A percentile compares a stretch with the other conserved stretches of the same genome.
phyloP scores from a whole-genome alignment of 2,113 vertebrate genomes.

The Semnornis frantzii region DNA sequence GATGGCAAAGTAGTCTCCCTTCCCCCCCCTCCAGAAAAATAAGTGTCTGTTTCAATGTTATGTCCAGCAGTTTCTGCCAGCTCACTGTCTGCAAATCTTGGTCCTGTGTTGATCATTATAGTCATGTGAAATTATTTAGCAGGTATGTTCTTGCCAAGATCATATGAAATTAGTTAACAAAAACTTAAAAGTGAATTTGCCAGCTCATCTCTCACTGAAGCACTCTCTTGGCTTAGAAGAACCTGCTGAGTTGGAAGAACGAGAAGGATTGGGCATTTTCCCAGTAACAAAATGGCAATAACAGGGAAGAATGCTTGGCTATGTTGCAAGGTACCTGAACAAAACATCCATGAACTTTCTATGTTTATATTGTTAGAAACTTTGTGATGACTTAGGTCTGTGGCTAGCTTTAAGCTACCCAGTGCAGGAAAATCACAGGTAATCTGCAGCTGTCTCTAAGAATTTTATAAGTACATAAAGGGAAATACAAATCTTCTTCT shows the following conservation, averaged over 20 bases:
- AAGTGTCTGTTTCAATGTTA: slow-evolving; percentile 4
- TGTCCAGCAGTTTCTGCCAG: slow-evolving; percentile 15
- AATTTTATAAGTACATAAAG: background rate
- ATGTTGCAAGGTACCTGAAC: background rate
- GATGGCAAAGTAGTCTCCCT: background rate
- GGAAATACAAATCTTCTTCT: background rate
- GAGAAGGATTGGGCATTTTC: slow-evolving; percentile 25
- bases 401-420: background rate
- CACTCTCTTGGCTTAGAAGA: slow-evolving; percentile 27
- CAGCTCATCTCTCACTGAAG: slow-evolving; percentile 33
- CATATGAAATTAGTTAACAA: slow-evolving; percentile 51
- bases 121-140: slow-evolving; percentile 56
- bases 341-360: background rate
- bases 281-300: slow-evolving; percentile 41
- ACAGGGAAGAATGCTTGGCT: slow-evolving; percentile 37
- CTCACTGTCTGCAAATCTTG: slow-evolving; percentile 16
- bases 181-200: background rate
- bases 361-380: background rate
- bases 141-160: slow-evolving; percentile 21
- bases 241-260: slow-evolving; percentile 44
- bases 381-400: background rate
- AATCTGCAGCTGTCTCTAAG: background rate
- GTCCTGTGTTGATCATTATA: background rate
- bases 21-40: background rate
- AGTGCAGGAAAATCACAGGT: background rate